A percentile compares a stretch with the other conserved stretches of the same genome.
Evolutionary conservation across 2,797 vertebrate species (phyloP).

Genomic region (Enteromius afrohamiltoni): DNA sequence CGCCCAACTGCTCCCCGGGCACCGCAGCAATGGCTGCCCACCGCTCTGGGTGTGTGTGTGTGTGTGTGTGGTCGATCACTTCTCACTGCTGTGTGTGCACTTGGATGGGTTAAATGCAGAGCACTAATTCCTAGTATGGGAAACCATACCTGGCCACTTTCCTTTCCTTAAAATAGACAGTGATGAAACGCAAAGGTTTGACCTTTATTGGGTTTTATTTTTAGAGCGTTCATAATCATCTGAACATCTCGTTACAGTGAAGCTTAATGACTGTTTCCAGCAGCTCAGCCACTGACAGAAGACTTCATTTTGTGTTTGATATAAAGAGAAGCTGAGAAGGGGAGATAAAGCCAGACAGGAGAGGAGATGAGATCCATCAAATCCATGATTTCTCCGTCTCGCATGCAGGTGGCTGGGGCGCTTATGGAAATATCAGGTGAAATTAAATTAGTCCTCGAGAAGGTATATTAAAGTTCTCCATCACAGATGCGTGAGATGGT

Average conservation of each 20-base stretch:
- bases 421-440: constrained; percentile 35
- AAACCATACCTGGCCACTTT: too few species aligned
- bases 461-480: constrained; percentile 42
- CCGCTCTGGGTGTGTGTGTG: too few species aligned
- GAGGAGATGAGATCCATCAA: not conserved
- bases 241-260: not conserved
- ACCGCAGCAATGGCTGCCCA: too few species aligned
- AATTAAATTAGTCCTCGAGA: constrained; percentile 36
- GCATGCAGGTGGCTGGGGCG: not conserved
- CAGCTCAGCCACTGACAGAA: not conserved
- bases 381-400: not conserved
- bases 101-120: too few species aligned
- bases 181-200: not conserved
- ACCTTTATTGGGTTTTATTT: constrained; percentile 32
- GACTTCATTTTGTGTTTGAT: not conserved
- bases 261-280: constrained; percentile 19
- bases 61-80: too few species aligned
- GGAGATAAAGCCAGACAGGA: constrained; percentile 12
- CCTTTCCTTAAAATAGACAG: not conserved
- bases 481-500: not conserved
- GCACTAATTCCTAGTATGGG: too few species aligned
- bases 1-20: too few species aligned
- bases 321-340: not conserved
- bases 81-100: too few species aligned
- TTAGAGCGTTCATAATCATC: not conserved